These are phyloP conservation scores for Ctenoplectra terminalis DNA, from an alignment of 1,140 invertebrate species.

Conservation along the genomic window DNA sequence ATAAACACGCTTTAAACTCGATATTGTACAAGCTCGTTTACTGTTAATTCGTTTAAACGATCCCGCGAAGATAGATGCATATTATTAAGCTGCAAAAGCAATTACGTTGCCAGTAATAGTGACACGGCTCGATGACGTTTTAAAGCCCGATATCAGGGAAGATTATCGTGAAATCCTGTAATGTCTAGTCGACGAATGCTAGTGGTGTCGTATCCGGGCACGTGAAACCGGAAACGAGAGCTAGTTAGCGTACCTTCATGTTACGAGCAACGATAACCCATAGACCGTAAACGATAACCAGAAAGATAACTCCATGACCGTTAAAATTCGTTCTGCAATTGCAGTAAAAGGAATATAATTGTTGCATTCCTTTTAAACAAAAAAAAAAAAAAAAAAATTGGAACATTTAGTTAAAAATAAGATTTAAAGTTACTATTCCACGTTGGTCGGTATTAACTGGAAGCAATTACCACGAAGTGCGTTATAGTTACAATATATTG, in stretches of 20 bases:
- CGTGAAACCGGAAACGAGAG: not conserved
- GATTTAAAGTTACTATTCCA: no score
- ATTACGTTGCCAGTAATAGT: not conserved
- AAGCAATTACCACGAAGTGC: not conserved
- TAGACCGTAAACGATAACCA: not conserved
- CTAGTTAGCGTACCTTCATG: not conserved
- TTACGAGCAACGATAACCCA: constrained; percentile 5
- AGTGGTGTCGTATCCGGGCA: not conserved
- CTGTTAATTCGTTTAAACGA: not conserved
- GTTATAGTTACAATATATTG: not conserved
- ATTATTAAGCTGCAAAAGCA: not conserved
- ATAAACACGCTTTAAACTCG: not conserved
- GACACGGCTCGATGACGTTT: constrained; percentile 12
- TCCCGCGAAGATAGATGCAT: not conserved
- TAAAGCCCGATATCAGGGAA: not conserved
- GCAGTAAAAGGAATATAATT: no score
- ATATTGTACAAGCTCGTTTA: not conserved
- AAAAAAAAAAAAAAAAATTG: not conserved
- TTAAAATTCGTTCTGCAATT: not conserved
- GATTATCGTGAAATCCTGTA: constrained; percentile 18
- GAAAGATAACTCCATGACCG: not conserved
- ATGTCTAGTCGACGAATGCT: not conserved
- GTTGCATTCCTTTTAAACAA: not conserved
- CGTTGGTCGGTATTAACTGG: not conserved
- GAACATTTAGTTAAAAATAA: no score